Evolutionary conservation across 2,113 vertebrate species (phyloP).

Genomic region (Sarotherodon lohbergeri): DNA sequence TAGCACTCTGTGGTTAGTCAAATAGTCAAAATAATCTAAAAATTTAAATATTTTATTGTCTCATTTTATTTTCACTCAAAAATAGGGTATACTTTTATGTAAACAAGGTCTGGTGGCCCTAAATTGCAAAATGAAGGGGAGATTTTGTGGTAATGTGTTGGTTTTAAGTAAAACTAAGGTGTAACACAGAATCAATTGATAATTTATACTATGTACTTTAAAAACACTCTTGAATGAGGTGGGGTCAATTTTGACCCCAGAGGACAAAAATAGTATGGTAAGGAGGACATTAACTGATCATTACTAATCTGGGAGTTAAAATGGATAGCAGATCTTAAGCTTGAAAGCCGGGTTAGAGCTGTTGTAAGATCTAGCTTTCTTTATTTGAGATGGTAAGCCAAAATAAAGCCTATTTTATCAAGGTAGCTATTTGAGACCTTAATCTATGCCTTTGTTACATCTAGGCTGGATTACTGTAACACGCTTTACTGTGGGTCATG

Average conservation of each 20-base stretch:
- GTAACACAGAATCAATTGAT: neutral
- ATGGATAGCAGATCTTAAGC: neutral
- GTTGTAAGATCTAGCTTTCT: neutral
- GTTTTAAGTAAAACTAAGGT: neutral
- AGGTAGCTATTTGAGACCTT: neutral
- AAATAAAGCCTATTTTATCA: neutral
- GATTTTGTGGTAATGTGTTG: neutral
- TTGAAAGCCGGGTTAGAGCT: neutral
- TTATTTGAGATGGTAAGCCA: neutral
- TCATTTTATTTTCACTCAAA: neutral
- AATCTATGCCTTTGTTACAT: neutral
- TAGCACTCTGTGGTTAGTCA: neutral
- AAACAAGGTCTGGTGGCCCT: neutral
- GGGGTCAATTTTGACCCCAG: neutral
- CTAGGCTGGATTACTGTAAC: neutral
- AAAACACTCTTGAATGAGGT: neutral
- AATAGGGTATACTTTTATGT: neutral
- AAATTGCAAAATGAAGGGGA: neutral
- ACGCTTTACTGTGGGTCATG: neutral
- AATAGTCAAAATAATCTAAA: neutral
- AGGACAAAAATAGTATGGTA: neutral
- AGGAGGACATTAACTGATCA: neutral
- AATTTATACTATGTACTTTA: neutral
- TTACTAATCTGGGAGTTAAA: neutral
- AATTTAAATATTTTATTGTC: accelerated